Base-by-base conservation (phyloP, 2,888 invertebrate species). In the Amphipoea oculea region DNA sequence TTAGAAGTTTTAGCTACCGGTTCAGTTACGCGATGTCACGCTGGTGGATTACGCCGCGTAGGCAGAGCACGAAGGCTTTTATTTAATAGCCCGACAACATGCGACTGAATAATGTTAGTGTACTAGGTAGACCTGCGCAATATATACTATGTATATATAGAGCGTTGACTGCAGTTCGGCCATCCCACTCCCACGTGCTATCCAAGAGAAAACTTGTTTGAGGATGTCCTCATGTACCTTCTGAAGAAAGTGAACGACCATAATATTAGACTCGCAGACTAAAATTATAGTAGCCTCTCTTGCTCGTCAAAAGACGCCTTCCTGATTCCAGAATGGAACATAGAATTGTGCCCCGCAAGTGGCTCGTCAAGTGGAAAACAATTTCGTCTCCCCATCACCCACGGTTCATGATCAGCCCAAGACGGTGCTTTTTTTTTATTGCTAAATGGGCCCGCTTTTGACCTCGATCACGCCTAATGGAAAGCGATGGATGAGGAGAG, bases 21-120 rank as follows among this genome's bases (percentile, higher is more conserved):
- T 76, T 82, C 82, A 20, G 73, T 84, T 69, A 63, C 78, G 84
- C 84, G 86, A 84, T 84, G 86, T 85, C 82, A 85, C 82, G 78
- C 86, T 70, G 60, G n/a, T n/a, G 51, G 51, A 40, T 60, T 67
- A 42, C 67, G 17, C 63, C 6, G 66, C 75, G 72, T 75, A 63
- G 71, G 69, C 42, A 48, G 62, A 57, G 23, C 82, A 84, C 74
- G 82, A 75, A 85, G 69, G 29, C 79, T 85, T 78, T 70, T 40
- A 76, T 57, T 70, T 85, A 71, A 84, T 85, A 51, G 82, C 40
- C 12, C 0, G 17, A 17, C 4, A 40, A 48, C 85, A 84, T 85
- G 84, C 84, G 62, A 85, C 20, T 57, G 78, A 70, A 85, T 63
- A 71, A 74, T 72, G 14, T 42, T 63, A 12, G 54, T 65, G 29